These are phyloP conservation scores for Myopa testacea DNA, from an alignment of 2,888 invertebrate genomes.

Conservation along the genomic window DNA sequence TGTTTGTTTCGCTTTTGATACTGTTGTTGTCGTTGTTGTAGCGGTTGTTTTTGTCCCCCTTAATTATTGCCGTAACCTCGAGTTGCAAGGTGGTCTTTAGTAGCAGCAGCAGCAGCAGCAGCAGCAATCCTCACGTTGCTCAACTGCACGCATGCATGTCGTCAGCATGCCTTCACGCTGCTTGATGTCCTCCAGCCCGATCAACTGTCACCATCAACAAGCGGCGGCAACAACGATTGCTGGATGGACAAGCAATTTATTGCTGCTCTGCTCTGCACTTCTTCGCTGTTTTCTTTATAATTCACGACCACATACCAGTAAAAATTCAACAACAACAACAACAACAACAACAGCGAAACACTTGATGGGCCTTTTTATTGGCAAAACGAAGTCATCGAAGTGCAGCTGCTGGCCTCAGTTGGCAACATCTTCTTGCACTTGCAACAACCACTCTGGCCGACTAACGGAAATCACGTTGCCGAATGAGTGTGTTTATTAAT, in stretches of 20 bases:
- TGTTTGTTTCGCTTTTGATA: constrained; percentile 15
- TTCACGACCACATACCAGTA: background rate
- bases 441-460: background rate
- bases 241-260: constrained; percentile 23
- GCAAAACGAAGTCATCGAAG: background rate
- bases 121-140: constrained; percentile 25
- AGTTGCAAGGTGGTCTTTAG: constrained; percentile 50
- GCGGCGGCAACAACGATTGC: constrained; percentile 15
- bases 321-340: background rate
- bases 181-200: constrained; percentile 7
- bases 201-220: constrained; percentile 21
- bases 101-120: constrained; percentile 12
- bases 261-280: background rate
- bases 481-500: background rate
- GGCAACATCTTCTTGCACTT: background rate
- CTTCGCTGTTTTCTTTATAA: background rate
- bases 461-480: constrained; percentile 9
- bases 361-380: constrained; percentile 3
- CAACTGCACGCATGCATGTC: constrained; percentile 11
- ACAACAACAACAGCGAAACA: background rate
- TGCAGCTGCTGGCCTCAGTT: background rate
- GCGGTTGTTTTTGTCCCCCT: constrained; percentile 34
- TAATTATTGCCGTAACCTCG: constrained; percentile 46
- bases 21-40: constrained; percentile 13
- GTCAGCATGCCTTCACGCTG: constrained; percentile 15